Base-by-base conservation (phyloP, 2,113 vertebrate species). In the Turnix velox region DNA sequence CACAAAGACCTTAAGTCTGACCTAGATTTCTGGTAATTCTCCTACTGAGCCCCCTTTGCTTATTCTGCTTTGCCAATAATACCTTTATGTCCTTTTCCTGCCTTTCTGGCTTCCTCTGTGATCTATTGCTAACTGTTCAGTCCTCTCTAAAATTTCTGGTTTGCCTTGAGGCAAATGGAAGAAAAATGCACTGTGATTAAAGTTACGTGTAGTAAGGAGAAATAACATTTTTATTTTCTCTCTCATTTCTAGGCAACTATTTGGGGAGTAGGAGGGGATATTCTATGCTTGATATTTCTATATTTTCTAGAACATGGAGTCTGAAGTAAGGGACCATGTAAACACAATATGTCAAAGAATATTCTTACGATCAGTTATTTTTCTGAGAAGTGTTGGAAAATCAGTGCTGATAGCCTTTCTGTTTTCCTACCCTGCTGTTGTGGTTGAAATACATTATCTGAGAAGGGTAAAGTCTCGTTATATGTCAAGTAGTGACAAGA, bases 91-190 rank as follows among this genome's bases (percentile, higher is more conserved):
- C 69, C 49, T 90, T 92, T 90, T 43, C 62, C 57, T 84, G 52
- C 55, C 43, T 88, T 88, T 77, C 68, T 94, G 59, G 61, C 54
- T 72, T 48, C 65, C 23, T 84, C 62, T 63, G 18, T 87, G 91
- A 92, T 93, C 83, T 93, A 93, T 69, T 1, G 31, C 71, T 57
- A 68, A 81, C 65, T 87, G 62, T 77, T 90, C 81, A 92, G 80
- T 72, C 73, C 45, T 79, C 77, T 94, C 88, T 75, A 87, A 96
- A 96, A 82, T 61, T 81, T 78, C 65, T 92, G 28, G 52, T 93
- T 94, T 88, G 86, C 95, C 93, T 95, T 88, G 61, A 93, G 88
- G 94, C 66, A 87, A 84, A 88, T 84, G 43, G 52, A 94, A 88
- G 88, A 94, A 87, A 92, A 95, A 94, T 49, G 54, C 42, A 31